Evolutionary conservation across 2,888 invertebrate genomes (phyloP).

Genomic region (Melinopterus prodromus): DNA sequence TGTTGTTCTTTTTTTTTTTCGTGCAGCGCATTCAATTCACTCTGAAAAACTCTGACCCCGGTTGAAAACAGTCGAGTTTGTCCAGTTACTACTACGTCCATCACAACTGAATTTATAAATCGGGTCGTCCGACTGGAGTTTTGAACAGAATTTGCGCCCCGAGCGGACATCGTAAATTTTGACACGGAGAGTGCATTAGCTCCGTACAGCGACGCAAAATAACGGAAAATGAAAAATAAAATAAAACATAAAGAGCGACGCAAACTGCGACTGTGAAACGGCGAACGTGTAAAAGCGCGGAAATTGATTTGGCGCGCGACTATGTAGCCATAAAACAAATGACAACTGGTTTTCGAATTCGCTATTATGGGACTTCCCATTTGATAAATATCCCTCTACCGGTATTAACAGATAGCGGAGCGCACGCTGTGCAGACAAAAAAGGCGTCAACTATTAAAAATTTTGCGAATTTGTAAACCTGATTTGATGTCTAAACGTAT

Average conservation of each 20-base stretch:
- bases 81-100: not conserved
- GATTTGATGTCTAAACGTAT: no score
- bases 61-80: not conserved
- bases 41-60: not conserved
- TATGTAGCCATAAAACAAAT: not conserved
- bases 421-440: no score
- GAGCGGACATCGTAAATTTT: not conserved
- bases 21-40: not conserved
- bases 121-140: not conserved
- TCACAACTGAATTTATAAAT: constrained; percentile 4
- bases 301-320: not conserved
- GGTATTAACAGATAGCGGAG: no score
- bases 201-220: not conserved
- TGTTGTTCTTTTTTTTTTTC: no score
- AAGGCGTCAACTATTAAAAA: no score
- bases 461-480: no score
- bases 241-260: not conserved
- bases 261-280: not conserved
- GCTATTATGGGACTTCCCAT: not conserved
- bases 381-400: not conserved
- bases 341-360: not conserved
- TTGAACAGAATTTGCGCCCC: not conserved
- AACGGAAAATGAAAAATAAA: not conserved
- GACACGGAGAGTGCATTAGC: not conserved
- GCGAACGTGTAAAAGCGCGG: not conserved